Evolutionary conservation across 2,888 invertebrate genomes (phyloP).

Genomic region (Nomada lathburiana): DNA sequence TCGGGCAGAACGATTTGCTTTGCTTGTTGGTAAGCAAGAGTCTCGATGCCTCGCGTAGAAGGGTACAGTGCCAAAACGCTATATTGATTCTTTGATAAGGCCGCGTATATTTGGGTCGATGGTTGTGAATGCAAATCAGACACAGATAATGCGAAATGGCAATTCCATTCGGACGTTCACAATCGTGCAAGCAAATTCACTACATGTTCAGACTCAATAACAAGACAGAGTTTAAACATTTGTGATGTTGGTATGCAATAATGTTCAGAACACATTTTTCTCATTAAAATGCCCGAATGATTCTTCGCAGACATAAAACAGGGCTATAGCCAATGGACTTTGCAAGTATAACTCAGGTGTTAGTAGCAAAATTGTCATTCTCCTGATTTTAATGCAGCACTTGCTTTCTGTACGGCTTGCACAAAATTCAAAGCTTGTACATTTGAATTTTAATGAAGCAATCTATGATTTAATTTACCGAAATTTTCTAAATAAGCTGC

Average conservation of each 20-base stretch:
- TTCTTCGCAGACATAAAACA: neutral
- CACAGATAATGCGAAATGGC: slow-evolving; percentile 30
- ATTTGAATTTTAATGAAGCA: neutral
- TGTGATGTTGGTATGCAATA: neutral
- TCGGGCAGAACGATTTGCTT: neutral
- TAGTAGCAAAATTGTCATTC: no score
- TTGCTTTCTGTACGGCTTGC: neutral
- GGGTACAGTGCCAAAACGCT: slow-evolving; percentile 12
- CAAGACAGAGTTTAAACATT: neutral
- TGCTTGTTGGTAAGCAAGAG: slow-evolving; percentile 22
- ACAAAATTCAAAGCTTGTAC: neutral
- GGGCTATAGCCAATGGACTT: no score
- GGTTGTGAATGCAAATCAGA: slow-evolving; percentile 47
- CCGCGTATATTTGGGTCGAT: slow-evolving; percentile 38
- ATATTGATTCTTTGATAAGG: slow-evolving; percentile 49
- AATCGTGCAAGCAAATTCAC: slow-evolving; percentile 44
- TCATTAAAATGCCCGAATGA: neutral
- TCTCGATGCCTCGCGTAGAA: neutral
- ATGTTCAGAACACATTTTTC: neutral
- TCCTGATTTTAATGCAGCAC: no score
- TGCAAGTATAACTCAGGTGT: no score
- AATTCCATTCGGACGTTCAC: slow-evolving; percentile 32
- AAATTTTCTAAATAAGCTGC: neutral
- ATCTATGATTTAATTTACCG: neutral
- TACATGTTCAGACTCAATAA: slow-evolving; percentile 19